Percentiles rank a stretch among this genome's conserved stretches.
Conservation (phyloP, 2,113 vertebrate species). For the Nycticryphes semicollaris region DNA sequence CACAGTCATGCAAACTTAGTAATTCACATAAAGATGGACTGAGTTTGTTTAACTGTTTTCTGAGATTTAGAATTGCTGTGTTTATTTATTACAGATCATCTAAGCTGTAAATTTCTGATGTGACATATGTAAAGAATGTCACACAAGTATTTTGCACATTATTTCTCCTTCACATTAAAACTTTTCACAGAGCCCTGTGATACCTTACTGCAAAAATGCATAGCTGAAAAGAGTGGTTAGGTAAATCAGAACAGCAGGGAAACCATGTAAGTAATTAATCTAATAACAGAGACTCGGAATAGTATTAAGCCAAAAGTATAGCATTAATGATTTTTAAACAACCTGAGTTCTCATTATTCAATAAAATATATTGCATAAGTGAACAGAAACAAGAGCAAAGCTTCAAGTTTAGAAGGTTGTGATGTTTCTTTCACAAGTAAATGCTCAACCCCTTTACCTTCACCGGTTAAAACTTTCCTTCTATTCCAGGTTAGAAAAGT, state of each 20-base stretch:
- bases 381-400: neutral
- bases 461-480: neutral
- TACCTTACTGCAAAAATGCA: neutral
- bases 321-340: neutral
- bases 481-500: neutral
- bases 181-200: neutral
- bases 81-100: neutral
- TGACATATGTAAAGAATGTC: neutral
- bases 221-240: neutral
- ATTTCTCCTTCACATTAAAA: neutral
- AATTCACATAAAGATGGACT: neutral
- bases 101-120: neutral
- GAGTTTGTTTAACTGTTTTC: neutral
- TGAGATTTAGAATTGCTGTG: neutral
- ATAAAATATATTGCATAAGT: neutral
- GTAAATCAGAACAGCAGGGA: neutral
- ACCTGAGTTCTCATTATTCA: neutral
- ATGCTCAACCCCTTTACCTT: neutral
- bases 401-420: neutral
- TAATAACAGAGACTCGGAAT: neutral
- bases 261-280: neutral
- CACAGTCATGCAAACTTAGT: neutral
- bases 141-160: rapidly evolving
- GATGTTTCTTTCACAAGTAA: neutral
- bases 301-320: neutral